Evolutionary conservation across 2,113 vertebrate genomes (phyloP).

Genomic region (Notarius lentiginosus): DNA sequence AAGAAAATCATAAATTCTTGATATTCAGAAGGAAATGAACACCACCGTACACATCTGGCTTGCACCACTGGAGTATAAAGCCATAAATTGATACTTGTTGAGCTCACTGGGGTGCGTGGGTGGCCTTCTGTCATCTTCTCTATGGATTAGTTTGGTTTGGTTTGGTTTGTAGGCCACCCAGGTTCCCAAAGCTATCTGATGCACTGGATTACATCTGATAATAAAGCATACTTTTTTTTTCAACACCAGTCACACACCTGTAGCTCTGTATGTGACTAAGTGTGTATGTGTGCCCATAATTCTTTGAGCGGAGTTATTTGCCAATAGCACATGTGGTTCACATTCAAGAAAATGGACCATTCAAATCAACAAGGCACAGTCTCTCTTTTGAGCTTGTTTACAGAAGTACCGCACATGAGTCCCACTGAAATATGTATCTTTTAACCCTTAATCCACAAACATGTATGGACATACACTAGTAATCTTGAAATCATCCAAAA

Average conservation of each 20-base stretch:
- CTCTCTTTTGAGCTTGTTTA: neutral
- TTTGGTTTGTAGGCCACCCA: constrained; percentile 40
- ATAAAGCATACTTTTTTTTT: constrained; percentile 24
- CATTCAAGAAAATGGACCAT: neutral
- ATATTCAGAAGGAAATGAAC: neutral
- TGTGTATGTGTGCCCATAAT: neutral
- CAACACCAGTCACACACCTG: constrained; percentile 47
- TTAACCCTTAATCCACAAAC: neutral
- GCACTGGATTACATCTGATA: constrained; percentile 29
- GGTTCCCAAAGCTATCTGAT: constrained; percentile 42
- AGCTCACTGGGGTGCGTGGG: constrained; percentile 10
- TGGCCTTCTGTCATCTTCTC: constrained; percentile 5
- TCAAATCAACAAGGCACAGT: neutral
- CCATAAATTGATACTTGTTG: neutral
- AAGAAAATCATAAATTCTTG: neutral
- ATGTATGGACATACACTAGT: neutral
- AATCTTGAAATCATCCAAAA: neutral
- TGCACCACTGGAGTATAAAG: neutral
- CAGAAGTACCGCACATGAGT: neutral
- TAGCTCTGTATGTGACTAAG: constrained; percentile 29
- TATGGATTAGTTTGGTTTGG: neutral
- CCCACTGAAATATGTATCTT: neutral
- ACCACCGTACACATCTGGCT: neutral
- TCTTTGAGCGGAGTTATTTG: neutral
- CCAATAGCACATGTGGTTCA: neutral